phyloP scores from a whole-genome alignment of 2,888 invertebrate species.

The Lochmaea capreae region DNA sequence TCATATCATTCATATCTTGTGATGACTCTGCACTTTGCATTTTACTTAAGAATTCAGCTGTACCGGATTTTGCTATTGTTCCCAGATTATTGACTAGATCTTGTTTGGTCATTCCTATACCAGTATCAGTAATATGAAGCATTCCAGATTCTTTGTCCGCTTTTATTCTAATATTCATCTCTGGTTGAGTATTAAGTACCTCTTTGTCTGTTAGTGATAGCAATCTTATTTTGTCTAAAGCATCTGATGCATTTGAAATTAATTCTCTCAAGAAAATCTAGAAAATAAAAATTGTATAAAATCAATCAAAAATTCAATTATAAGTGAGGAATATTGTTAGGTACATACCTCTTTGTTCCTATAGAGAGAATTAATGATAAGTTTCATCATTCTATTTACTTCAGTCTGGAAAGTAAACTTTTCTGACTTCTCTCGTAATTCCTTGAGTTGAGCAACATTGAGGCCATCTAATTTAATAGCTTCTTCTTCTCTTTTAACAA shows the following conservation, averaged over 20 bases:
- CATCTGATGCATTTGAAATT: constrained; percentile 99
- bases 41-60: constrained; percentile 94
- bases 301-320: background rate
- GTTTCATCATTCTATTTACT: constrained; percentile 99
- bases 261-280: constrained; percentile 96
- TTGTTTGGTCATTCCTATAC: constrained; percentile 96
- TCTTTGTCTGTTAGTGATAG: constrained; percentile 88
- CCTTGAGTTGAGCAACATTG: constrained; percentile 93
- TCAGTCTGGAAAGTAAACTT: constrained; percentile 96
- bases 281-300: no score
- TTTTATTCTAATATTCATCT: constrained; percentile 90
- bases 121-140: constrained; percentile 95
- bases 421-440: constrained; percentile 88
- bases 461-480: constrained; percentile 95
- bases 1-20: constrained; percentile 94
- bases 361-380: constrained; percentile 99
- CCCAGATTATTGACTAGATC: constrained; percentile 97
- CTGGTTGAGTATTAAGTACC: constrained; percentile 82
- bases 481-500: constrained; percentile 92
- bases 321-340: background rate
- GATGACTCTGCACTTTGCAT: constrained; percentile 78
- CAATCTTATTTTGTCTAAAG: constrained; percentile 96
- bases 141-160: constrained; percentile 93
- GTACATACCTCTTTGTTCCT: constrained; percentile 91
- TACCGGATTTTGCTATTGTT: constrained; percentile 82